Base-by-base conservation (phyloP, 2,888 invertebrate species). In the Linhomoeus sp. region DNA sequence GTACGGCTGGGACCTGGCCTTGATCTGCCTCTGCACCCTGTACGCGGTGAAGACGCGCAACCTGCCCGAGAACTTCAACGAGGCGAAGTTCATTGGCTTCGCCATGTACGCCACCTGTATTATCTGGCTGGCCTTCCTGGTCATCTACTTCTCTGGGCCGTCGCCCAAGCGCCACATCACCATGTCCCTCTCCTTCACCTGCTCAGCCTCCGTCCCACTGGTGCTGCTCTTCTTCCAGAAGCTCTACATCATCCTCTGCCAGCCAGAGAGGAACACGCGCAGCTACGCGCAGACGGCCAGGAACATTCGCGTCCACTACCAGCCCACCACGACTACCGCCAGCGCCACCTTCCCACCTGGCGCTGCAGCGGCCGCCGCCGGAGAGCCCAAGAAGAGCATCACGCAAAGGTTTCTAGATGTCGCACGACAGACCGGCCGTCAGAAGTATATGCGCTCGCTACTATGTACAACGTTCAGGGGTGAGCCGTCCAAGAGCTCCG, bases 21-120 rank as follows among this genome's bases (percentile, higher is more conserved):
- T 81, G 43, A 76, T 81, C 50, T 70, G 73, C 3, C 69, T 80
- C 49, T 94, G 94, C 68, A 97, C 94, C 0, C 77, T 94, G 17
- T 94, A 97, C 64, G 94, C 94, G 0, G 79, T 90, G 1, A 76
- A 87, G 42, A 90, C 88, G 0, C 75, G 94, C 55, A 94, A 94
- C 72, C 83, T 94, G 52, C 97, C 94, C 0, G 94, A 94, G 67
- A 90, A 90, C 38, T 97, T 94, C 68, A 94, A 97, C 68, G 94
- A 90, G 70, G 68, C 69, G 33, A 63, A 63, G 50, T 64, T 62
- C 49, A 64, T 64, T 43, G 65, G 94, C 76, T 94, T 97, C 70
- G 90, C 92, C 24, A 94, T 97, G 94, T 84, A 88, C 71, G 90
- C 90, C 40, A 92, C 90, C 26, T 87, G 88, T 67, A 83, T 90